Evolutionary conservation across 1,140 invertebrate genomes (phyloP).

Genomic region (Leptinotarsa defecta): DNA sequence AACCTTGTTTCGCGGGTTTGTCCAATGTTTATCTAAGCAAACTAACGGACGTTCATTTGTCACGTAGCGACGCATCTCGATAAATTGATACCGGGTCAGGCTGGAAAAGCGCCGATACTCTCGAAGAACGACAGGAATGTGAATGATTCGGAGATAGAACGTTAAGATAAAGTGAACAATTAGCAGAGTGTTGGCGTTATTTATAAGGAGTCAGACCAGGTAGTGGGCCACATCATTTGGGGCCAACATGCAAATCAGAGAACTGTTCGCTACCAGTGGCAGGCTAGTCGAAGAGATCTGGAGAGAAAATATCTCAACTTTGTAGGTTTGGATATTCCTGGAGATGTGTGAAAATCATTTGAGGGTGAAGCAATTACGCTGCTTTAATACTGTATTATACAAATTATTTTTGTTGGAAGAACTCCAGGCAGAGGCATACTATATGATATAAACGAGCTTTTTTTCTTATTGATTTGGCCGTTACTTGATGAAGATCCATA

Average conservation of each 20-base stretch:
- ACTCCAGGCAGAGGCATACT: too few species aligned
- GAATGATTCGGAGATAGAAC: conserved; percentile 8
- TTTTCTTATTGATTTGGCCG: too few species aligned
- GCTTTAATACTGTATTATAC: too few species aligned
- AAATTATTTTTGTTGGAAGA: too few species aligned
- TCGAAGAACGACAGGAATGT: conserved; percentile 2
- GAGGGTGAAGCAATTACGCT: too few species aligned
- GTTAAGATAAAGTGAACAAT: conserved; percentile 8
- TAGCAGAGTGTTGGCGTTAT: conserved; percentile 7
- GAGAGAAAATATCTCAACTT: too few species aligned
- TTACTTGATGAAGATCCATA: too few species aligned
- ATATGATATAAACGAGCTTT: too few species aligned
- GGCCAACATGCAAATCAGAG: conserved; percentile 5
- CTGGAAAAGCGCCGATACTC: background rate
- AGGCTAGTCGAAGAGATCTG: background rate
- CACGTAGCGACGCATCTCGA: background rate
- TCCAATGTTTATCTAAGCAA: background rate
- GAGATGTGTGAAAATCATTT: too few species aligned
- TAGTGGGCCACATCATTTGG: conserved; percentile 5
- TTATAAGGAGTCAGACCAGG: background rate
- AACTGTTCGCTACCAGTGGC: background rate
- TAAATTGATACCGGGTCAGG: background rate
- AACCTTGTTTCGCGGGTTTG: background rate
- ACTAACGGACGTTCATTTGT: background rate
- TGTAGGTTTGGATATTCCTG: too few species aligned